phyloP scores from a whole-genome alignment of 2,888 invertebrate genomes.

The Athalia rosae region DNA sequence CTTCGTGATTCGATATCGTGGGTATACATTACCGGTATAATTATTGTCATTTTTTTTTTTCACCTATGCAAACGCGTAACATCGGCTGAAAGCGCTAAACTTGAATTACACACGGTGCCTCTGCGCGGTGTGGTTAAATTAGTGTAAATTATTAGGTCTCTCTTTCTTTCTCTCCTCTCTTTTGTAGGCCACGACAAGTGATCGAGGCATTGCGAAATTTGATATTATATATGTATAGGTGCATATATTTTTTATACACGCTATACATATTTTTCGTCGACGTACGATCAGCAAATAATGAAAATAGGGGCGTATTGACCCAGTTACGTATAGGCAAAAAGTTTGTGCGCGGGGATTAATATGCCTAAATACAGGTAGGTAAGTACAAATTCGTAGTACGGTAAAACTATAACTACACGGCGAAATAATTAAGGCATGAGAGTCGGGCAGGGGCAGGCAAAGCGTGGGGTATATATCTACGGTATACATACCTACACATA shows the following conservation, averaged over 20 bases:
- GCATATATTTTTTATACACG: background rate
- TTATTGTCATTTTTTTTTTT: slow-evolving; percentile 1
- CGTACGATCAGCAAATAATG: slow-evolving; percentile 38
- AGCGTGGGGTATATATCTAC: background rate
- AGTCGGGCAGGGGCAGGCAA: background rate
- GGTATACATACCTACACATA: background rate
- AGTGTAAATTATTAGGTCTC: slow-evolving; percentile 3
- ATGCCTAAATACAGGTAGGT: background rate
- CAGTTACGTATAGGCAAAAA: slow-evolving; percentile 53
- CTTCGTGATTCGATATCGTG: background rate
- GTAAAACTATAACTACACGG: background rate
- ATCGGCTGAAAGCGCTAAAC: background rate
- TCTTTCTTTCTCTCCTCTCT: too few species aligned
- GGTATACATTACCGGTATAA: background rate
- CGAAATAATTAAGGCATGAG: slow-evolving; percentile 12
- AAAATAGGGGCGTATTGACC: slow-evolving; percentile 62
- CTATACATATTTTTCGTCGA: background rate
- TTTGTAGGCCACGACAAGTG: background rate
- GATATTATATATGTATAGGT: background rate
- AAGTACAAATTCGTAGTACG: too few species aligned
- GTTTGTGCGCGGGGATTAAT: background rate
- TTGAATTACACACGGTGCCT: background rate
- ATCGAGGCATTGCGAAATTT: slow-evolving; percentile 38
- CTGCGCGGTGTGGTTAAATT: background rate
- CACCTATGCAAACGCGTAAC: background rate